These are phyloP conservation scores for Myoxocephalus aenaeus DNA, from an alignment of 2,797 vertebrate species.

Conservation along the genomic window DNA sequence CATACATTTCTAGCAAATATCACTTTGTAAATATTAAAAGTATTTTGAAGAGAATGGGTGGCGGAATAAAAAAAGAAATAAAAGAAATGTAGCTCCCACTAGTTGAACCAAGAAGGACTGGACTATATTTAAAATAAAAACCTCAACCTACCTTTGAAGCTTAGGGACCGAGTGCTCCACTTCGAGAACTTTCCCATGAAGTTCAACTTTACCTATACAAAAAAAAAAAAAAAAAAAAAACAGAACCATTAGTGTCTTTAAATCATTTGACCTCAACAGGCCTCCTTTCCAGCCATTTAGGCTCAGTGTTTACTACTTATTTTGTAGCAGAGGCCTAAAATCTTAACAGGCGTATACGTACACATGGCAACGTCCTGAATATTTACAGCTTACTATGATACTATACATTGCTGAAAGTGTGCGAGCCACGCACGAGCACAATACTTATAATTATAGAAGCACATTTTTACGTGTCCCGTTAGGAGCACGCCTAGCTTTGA, in stretches of 20 bases:
- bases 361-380: not conserved
- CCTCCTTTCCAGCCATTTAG: not conserved
- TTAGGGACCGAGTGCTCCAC: slow-evolving; percentile 98
- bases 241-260: slow-evolving; percentile 28
- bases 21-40: not conserved
- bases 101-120: slow-evolving; percentile 39
- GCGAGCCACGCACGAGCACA: slow-evolving; percentile 14
- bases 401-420: slow-evolving; percentile 20
- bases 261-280: slow-evolving; percentile 23
- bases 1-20: not conserved
- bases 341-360: not conserved
- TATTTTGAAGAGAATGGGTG: slow-evolving; percentile 22
- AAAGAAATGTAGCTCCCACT: slow-evolving; percentile 9
- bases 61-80: not conserved
- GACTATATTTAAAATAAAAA: not conserved
- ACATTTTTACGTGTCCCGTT: not conserved
- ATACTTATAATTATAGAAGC: slow-evolving; percentile 13
- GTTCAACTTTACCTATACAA: slow-evolving; percentile 95
- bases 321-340: not conserved
- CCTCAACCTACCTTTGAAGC: slow-evolving; percentile 93
- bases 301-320: not conserved
- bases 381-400: slow-evolving; percentile 20
- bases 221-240: slow-evolving; percentile 52
- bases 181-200: slow-evolving; percentile 97
- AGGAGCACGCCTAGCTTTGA: not conserved